A percentile compares a stretch with the other conserved stretches of the same genome.
phyloP scores from a whole-genome alignment of 2,888 invertebrate species.

The Calameuta pallipes region DNA sequence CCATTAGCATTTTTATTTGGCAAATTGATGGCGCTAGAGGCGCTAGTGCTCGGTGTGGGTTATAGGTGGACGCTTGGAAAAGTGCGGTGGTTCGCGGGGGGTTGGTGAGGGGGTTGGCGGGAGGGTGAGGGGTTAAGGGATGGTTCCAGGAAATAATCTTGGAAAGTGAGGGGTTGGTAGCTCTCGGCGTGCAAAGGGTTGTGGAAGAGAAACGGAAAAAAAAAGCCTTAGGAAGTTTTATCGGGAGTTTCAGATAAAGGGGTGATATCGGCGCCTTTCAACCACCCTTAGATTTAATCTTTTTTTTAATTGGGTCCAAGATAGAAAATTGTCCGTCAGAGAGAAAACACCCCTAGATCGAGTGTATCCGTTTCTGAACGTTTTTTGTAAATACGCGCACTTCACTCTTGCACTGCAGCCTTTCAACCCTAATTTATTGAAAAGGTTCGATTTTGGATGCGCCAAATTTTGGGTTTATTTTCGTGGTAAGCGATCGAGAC shows the following conservation, averaged over 20 bases:
- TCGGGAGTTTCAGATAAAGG: not conserved
- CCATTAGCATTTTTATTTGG: constrained; percentile 7
- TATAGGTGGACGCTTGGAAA: not conserved
- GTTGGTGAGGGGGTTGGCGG: not conserved
- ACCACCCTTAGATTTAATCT: not conserved
- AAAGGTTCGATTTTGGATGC: not conserved
- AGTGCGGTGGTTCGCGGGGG: not conserved
- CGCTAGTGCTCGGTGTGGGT: not conserved
- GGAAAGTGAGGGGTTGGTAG: not conserved
- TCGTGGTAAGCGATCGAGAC: not conserved
- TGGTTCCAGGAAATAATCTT: not conserved
- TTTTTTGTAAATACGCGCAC: not conserved
- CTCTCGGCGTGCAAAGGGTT: not conserved
- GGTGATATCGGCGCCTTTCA: not conserved
- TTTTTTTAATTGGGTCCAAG: not conserved
- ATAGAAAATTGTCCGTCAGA: not conserved
- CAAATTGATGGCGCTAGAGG: constrained; percentile 2
- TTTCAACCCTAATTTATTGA: not conserved
- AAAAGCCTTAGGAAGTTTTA: not conserved
- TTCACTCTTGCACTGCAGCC: no score
- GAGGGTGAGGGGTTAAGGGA: not conserved
- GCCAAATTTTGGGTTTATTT: not conserved
- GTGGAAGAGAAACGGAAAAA: not conserved
- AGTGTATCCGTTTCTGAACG: not conserved
- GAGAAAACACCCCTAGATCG: not conserved